phyloP scores from a whole-genome alignment of 2,113 vertebrate genomes.

The Sphaerodactylus townsendi region DNA sequence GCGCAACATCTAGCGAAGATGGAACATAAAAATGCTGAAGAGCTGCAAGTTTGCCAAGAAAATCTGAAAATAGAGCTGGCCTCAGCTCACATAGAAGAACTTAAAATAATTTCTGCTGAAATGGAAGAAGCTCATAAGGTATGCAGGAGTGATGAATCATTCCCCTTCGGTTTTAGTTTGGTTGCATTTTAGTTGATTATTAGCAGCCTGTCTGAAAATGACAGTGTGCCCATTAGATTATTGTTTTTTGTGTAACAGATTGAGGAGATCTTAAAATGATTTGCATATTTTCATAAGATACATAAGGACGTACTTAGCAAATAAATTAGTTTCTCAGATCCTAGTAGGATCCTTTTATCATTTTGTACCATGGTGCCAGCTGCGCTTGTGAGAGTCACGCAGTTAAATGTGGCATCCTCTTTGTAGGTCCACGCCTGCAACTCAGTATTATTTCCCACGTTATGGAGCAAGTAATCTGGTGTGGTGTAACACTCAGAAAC shows the following conservation, averaged over 20 bases:
- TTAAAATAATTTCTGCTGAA: constrained; percentile 77
- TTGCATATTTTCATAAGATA: not conserved
- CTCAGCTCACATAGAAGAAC: constrained; percentile 75
- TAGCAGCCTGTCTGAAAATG: not conserved
- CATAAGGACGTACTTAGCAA: no score
- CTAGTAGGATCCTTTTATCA: no score
- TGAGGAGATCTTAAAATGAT: not conserved
- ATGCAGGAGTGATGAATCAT: constrained; percentile 20
- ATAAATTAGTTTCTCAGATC: no score
- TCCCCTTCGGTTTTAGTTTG: not conserved
- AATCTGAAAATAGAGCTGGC: constrained; percentile 72
- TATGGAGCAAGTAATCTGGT: no score
- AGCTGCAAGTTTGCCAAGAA: constrained; percentile 68
- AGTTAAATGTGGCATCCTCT: no score
- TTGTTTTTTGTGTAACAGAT: not conserved
- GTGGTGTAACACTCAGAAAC: no score
- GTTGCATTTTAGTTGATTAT: not conserved
- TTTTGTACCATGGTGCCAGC: no score
- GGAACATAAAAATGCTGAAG: constrained; percentile 64
- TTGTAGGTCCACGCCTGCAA: no score
- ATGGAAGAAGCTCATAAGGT: constrained; percentile 82
- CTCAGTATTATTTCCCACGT: no score
- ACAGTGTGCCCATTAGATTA: not conserved
- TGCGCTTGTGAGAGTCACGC: no score
- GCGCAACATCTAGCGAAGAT: constrained; percentile 63